A percentile compares a stretch with the other conserved stretches of the same genome.
These are phyloP conservation scores for Halichondria panicea DNA, from an alignment of 37 sponge, comb jelly and placozoan species.

Conservation along the genomic window DNA sequence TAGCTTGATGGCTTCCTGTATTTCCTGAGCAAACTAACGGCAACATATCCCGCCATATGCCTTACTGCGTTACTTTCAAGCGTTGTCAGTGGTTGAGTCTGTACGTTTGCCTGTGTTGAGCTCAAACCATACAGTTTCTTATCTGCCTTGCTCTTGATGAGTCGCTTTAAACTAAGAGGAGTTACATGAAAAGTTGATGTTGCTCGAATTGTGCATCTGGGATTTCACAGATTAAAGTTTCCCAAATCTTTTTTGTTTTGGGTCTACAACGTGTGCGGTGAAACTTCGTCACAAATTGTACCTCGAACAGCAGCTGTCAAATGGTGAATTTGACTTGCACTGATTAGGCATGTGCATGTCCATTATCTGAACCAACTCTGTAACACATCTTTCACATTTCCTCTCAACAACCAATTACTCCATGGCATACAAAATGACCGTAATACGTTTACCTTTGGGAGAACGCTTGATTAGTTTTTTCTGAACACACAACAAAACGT, in stretches of 20 bases:
- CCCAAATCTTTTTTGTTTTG: background rate
- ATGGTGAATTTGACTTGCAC: too few species aligned
- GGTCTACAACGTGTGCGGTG: background rate
- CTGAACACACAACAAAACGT: too few species aligned
- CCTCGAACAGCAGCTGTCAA: background rate
- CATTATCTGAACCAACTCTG: too few species aligned
- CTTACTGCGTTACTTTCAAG: constrained; percentile 5
- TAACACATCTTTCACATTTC: too few species aligned
- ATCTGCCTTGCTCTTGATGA: background rate
- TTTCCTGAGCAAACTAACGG: background rate
- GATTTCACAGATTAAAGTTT: background rate
- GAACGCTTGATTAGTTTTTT: too few species aligned
- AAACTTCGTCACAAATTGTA: background rate
- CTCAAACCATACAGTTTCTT: too few species aligned
- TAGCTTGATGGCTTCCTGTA: background rate
- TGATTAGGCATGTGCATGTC: too few species aligned
- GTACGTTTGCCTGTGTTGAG: background rate
- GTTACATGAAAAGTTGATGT: background rate
- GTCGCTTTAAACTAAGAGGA: background rate
- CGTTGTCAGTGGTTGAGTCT: background rate
- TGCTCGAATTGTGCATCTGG: background rate
- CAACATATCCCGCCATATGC: constrained; percentile 13
- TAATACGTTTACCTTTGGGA: too few species aligned
- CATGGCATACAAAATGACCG: too few species aligned
- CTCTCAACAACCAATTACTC: too few species aligned